These are phyloP conservation scores for Ctenopoma kingsleyae DNA, from an alignment of 2,797 vertebrate genomes.

Conservation along the genomic window DNA sequence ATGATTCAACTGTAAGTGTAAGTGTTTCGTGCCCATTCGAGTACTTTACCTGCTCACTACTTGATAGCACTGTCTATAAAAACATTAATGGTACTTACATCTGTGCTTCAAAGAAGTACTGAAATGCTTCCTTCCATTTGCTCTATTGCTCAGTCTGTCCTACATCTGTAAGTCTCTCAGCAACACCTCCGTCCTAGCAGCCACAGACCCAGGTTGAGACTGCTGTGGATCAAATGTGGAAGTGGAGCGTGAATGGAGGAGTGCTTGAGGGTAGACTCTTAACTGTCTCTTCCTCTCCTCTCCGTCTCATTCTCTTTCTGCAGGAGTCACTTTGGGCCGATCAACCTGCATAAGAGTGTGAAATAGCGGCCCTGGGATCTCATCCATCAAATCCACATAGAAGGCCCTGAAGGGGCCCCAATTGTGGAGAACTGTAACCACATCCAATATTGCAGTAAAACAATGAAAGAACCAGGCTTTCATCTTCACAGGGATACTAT, in stretches of 20 bases:
- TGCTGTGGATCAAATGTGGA: slow-evolving; percentile 65
- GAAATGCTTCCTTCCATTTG: slow-evolving; percentile 5
- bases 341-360: slow-evolving; percentile 54
- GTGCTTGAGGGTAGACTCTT: slow-evolving; percentile 47
- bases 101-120: not conserved
- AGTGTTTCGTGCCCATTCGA: not conserved
- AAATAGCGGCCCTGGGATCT: slow-evolving; percentile 56
- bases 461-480: slow-evolving; percentile 18
- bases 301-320: slow-evolving; percentile 33
- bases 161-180: slow-evolving; percentile 32
- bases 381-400: slow-evolving; percentile 64
- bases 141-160: slow-evolving; percentile 10
- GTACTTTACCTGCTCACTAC: slow-evolving; percentile 5
- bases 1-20: not conserved
- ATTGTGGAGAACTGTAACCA: slow-evolving; percentile 19
- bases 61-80: not conserved
- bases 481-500: slow-evolving; percentile 33
- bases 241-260: slow-evolving; percentile 61
- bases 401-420: slow-evolving; percentile 19
- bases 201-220: slow-evolving; percentile 44
- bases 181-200: slow-evolving; percentile 34
- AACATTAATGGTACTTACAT: not conserved
- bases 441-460: slow-evolving; percentile 23
- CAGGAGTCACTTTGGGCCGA: slow-evolving; percentile 47
- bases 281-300: slow-evolving; percentile 30